Evolutionary conservation across 2,797 vertebrate species (phyloP), one percentile per base, ranked within the genome.

Genomic region (Oreonectes daqikongensis): DNA sequence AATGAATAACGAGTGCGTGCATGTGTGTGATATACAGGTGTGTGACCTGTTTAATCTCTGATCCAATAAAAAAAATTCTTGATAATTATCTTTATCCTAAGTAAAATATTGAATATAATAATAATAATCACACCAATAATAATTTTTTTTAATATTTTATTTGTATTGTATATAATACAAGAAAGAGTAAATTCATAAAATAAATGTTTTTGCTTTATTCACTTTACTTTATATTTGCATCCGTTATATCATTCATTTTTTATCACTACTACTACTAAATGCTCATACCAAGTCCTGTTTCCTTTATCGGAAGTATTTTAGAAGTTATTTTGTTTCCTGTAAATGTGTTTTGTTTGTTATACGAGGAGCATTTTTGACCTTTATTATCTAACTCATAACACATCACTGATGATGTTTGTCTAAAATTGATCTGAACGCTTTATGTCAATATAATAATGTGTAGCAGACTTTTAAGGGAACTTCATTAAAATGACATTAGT

Each of bases 401-500:
- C 46, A n/a, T 46, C 44, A 50, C 48, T 10, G 5, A 53, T 53
- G 20, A 53, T 10, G 20, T 22, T 24, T 12, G 24, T 12, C 17
- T 9, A 20, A 20, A 2, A n/a, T 11, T 57, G 26, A 28, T 46
- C 24, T 70, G 35, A 9, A 10, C 1, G 8, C n/a, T n/a, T n/a
- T n/a, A n/a, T n/a, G n/a, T n/a, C n/a, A 48, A 7, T 48, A 6
- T 48, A 5, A 11, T 53, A 42, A 66, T 52, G 2, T 14, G 4
- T 28, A 14, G 2, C 60, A 53, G 60, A 64, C 18, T 20, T 74
- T 5, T 40, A 0, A 40, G n/a, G 15, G 5, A 42, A n/a, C 32
- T 28, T 66, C 61, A 53, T 65, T 74, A 74, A 2, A 4, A 42
- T 65, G 9, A 6, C 32, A 50, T 50, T 20, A 57, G 63, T 53